A percentile compares a stretch with the other conserved stretches of the same genome.
These are phyloP conservation scores for Theonella swinhoei DNA, from an alignment of 37 sponge, comb jelly and placozoan species.

Conservation along the genomic window DNA sequence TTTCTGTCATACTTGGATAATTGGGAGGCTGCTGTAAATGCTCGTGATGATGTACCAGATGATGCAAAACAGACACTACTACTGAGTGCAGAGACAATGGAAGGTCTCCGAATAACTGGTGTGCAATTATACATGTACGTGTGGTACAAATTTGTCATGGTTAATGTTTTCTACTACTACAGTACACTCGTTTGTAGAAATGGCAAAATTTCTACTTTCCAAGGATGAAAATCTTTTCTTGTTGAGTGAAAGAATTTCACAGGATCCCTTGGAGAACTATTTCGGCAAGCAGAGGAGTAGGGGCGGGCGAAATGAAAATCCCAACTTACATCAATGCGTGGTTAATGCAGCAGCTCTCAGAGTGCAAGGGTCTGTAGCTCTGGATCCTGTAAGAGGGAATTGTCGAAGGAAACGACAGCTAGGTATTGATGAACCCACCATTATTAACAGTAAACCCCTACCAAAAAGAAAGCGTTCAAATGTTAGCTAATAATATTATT, in stretches of 20 bases:
- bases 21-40: slow-evolving; percentile 29
- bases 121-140: neutral
- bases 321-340: slow-evolving; percentile 20
- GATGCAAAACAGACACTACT: slow-evolving; percentile 18
- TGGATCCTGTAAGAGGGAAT: slow-evolving; percentile 33
- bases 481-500: neutral
- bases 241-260: slow-evolving; percentile 22
- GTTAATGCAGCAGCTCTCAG: slow-evolving; percentile 19
- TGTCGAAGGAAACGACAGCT: slow-evolving; percentile 9
- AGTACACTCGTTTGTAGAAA: slow-evolving; percentile 45
- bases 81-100: slow-evolving; percentile 33
- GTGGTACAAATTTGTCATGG: neutral
- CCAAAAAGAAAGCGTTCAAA: slow-evolving; percentile 9
- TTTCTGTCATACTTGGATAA: slow-evolving; percentile 34
- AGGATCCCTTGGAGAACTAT: slow-evolving; percentile 52
- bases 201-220: slow-evolving; percentile 24
- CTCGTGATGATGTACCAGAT: neutral
- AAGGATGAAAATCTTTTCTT: slow-evolving; percentile 5
- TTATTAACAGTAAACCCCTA: slow-evolving; percentile 23
- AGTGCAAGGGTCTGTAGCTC: slow-evolving; percentile 21
- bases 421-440: slow-evolving; percentile 1
- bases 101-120: slow-evolving; percentile 46
- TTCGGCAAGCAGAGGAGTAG: slow-evolving; percentile 41
- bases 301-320: slow-evolving; percentile 46
- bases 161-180: neutral